Evolutionary conservation across 2,113 vertebrate species (phyloP), one percentile per base, ranked within the genome.

Genomic region (Agelaius phoeniceus): DNA sequence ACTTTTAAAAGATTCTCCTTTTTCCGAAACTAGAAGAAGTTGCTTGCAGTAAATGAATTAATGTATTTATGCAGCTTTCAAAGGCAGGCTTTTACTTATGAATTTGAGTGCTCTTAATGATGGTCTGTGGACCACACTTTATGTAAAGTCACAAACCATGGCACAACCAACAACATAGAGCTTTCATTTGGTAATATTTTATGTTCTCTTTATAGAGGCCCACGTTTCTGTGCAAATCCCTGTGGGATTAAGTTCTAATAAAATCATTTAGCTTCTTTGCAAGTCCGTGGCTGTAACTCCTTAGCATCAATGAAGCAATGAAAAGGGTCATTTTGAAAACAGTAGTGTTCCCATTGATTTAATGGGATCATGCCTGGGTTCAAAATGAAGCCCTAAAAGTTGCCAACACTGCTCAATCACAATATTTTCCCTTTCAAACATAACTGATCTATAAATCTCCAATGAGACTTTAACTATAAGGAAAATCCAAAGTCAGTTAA

Each of bases 111-210:
- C 21, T 82, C 17, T 35, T 92, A 77, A 74, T 55, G 72, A 77
- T 0, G 0, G 8, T 55, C 71, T 44, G 16, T 18, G 6, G 67
- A 46, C n/a, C 18, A 20, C 26, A 15, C 44, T 78, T 84, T 51
- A 48, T 13, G 8, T 46, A n/a, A 69, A 73, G 30, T 52, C 54
- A 59, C 57, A 80, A 54, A 41, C 30, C 83, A 61, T 0, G 0
- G 24, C 23, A 63, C 27, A 39, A 67, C 37, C 51, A 77, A 9
- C 35, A 87, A 71, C 0, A 0, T 0, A 30, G 17, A 11, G 0
- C 49, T 74, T 77, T 77, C 44, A 55, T 90, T 26, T 72, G 48
- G 30, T 49, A n/a, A 48, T n/a, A 44, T 51, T 91, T 91, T 61
- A 57, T 67, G 24, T 46, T 72, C 39, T 84, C 48, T 74, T 82